Evolutionary conservation across 2,113 vertebrate genomes (phyloP), one percentile per base, ranked within the genome.

Genomic region (Ceyx cyanopectus): DNA sequence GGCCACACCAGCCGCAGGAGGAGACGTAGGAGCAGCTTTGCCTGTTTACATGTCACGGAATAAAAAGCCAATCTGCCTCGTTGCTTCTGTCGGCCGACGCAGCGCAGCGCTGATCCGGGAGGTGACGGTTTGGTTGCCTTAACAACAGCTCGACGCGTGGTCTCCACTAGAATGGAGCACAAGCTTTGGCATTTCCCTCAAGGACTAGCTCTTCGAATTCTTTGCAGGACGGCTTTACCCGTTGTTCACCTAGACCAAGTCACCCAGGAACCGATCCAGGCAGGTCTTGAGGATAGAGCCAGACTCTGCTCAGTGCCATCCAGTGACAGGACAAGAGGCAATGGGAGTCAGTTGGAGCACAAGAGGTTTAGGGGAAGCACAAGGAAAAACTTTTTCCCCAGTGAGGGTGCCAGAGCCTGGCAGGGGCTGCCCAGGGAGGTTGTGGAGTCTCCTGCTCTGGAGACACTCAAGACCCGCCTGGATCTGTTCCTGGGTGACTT

Each of bases 1-100:
- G 1, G 53, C 40, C 41, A 6, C 34, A 3, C 18, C 65, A 48
- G 29, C 60, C n/a, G 48, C 51, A 14, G 18, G 2, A 66, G 43
- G 13, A 32, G 76, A 17, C 40, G 8, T 1, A 16, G 0, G 8
- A 27, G 16, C 81, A 50, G 0, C 1, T 0, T 24, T 20, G 16
- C 23, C 41, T 79, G 0, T 69, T 80, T 29, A 63, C 50, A 9
- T 63, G 32, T 60, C 56, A 32, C 0, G 0, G n/a, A 16, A 18
- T 27, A 30, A 24, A 51, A 76, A 23, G 20, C 6, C 9, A 32
- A 20, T 8, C 53, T 32, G 37, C 69, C 48, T 48, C 74, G 12
- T 23, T 24, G 29, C 54, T 57, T 62, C 37, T 37, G 2, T 53
- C 53, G 41, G 24, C n/a, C 58, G 58, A 15, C 24, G 18, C 2